A percentile compares a stretch with the other conserved stretches of the same genome.
Evolutionary conservation across 2,113 vertebrate genomes (phyloP).

Genomic region (Sphaerodactylus townsendi): DNA sequence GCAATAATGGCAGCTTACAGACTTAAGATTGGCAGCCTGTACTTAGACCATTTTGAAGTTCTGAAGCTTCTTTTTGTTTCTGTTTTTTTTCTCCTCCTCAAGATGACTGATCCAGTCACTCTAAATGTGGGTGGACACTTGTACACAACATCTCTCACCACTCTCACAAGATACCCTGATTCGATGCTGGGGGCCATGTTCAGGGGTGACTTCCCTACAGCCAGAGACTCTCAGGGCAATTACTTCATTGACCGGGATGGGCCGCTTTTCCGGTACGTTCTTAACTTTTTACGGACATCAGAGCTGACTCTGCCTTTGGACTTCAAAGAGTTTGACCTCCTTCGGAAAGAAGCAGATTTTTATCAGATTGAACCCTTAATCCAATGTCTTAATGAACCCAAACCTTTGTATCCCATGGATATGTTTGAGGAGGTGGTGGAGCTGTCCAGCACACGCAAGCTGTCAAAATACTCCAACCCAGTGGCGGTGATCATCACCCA

Average conservation of each 20-base stretch:
- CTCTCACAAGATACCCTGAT: slow-evolving; percentile 85
- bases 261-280: slow-evolving; percentile 86
- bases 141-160: slow-evolving; percentile 87
- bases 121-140: slow-evolving; percentile 88
- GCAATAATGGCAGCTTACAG: not conserved
- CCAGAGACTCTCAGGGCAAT: slow-evolving; percentile 86
- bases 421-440: slow-evolving; percentile 97
- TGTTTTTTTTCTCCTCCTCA: slow-evolving; percentile 43
- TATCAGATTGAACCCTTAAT: slow-evolving; percentile 89
- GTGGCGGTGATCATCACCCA: slow-evolving; percentile 98
- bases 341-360: slow-evolving; percentile 88
- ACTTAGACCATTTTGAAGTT: slow-evolving; percentile 50
- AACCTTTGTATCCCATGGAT: slow-evolving; percentile 93
- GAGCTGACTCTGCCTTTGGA: slow-evolving; percentile 85
- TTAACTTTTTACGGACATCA: slow-evolving; percentile 88
- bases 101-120: slow-evolving; percentile 91
- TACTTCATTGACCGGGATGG: slow-evolving; percentile 90
- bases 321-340: slow-evolving; percentile 87
- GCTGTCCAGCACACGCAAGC: slow-evolving; percentile 95
- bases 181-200: slow-evolving; percentile 91
- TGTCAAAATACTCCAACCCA: slow-evolving; percentile 97
- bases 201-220: slow-evolving; percentile 84
- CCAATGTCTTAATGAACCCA: slow-evolving; percentile 94
- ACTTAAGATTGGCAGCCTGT: not conserved
- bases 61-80: slow-evolving; percentile 37